Evolutionary conservation across 2,888 invertebrate genomes (phyloP).

Genomic region (Caenorhabditis drosophilae): DNA sequence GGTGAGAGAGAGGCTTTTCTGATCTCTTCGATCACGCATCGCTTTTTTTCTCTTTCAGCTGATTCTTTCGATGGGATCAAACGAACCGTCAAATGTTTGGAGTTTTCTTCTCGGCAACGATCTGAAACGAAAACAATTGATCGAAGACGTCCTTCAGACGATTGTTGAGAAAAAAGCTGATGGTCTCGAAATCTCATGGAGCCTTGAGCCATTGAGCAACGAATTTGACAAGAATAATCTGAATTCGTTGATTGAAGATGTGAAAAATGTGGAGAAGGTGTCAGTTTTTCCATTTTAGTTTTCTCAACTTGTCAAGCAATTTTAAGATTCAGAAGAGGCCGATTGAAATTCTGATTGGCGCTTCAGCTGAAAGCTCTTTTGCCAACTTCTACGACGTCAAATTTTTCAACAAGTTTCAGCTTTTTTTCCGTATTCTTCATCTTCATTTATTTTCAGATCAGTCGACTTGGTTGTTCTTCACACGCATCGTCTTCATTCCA

Average conservation of each 20-base stretch:
- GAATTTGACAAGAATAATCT: conserved; percentile 34
- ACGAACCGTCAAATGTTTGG: conserved; percentile 14
- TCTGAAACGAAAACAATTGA: conserved; percentile 14
- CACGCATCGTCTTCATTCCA: conserved; percentile 39
- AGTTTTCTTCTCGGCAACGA: conserved; percentile 19
- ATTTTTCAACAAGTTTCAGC: conserved; percentile 28
- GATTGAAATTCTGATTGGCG: conserved; percentile 10
- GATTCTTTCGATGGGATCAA: conserved; percentile 22
- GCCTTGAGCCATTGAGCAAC: conserved; percentile 16
- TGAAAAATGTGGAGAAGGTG: conserved; percentile 9
- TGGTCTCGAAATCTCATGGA: conserved; percentile 43
- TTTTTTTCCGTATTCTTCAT: conserved; percentile 2
- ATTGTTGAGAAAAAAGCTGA: conserved; percentile 9
- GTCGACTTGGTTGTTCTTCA: conserved; percentile 32
- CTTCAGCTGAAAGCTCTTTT: conserved; percentile 12
- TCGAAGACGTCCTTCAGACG: conserved; percentile 12
- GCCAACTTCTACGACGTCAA: conserved; percentile 23
- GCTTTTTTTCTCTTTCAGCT: conserved; percentile 9
- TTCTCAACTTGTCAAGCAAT: too few species aligned
- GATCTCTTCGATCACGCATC: neutral
- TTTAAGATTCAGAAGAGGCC: neutral
- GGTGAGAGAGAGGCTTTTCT: neutral
- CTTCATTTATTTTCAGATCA: conserved; percentile 18
- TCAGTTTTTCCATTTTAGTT: too few species aligned
- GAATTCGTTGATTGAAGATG: conserved; percentile 27